Evolutionary conservation across 2,888 invertebrate species (phyloP).

Genomic region (Hemicrepidius hirtus): DNA sequence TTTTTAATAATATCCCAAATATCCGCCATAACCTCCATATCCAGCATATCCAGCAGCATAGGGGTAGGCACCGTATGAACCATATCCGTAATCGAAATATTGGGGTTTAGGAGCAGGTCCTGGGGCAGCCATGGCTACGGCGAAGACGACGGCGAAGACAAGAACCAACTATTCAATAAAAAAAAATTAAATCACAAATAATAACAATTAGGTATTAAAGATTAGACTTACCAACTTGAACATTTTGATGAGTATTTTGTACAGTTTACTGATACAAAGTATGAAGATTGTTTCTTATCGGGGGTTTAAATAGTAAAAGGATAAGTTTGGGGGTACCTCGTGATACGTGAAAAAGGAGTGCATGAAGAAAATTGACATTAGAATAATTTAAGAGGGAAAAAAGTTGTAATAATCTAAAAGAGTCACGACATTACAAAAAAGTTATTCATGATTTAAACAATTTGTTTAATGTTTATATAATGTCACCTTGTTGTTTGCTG

Average conservation of each 20-base stretch:
- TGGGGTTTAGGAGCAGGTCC: constrained; percentile 2
- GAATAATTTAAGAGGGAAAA: no score
- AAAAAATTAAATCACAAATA: neutral
- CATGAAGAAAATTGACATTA: no score
- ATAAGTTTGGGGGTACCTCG: no score
- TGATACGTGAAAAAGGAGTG: no score
- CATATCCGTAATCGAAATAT: neutral
- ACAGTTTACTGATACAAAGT: no score
- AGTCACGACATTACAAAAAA: neutral
- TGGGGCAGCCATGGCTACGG: constrained; percentile 32
- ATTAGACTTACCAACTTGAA: no score
- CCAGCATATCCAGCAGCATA: constrained; percentile 12
- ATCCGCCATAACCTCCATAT: neutral
- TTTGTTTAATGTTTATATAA: no score
- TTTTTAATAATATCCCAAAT: neutral
- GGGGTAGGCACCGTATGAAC: constrained; percentile 9
- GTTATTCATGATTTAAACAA: neutral
- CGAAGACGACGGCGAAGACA: constrained; percentile 31
- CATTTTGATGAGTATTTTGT: no score
- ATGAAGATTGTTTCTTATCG: no score
- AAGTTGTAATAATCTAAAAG: no score
- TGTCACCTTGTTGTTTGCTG: no score
- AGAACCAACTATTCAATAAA: constrained; percentile 12
- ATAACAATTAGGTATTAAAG: constrained; percentile 7
- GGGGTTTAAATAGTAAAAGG: no score